Evolutionary conservation across 2,888 invertebrate species (phyloP), one percentile per base, ranked within the genome.

Genomic region (Drosophila aldrichi): DNA sequence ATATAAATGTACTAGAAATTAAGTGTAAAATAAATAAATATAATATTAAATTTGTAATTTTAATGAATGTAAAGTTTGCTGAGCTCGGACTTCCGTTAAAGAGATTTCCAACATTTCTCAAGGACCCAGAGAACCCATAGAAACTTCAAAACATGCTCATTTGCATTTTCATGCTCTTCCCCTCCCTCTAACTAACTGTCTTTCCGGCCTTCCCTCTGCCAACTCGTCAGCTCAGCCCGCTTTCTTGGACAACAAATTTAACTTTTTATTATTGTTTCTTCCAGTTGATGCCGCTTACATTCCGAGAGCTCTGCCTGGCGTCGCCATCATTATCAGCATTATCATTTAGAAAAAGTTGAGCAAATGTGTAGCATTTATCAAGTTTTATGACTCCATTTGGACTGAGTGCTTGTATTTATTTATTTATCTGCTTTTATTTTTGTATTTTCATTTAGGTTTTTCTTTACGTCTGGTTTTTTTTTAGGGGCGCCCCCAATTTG

Each of bases 381-480:
- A 73, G 70, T 86, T 88, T 84, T 83, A 84, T 89, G 79, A 73
- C 87, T 84, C 71, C 73, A 88, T 86, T 83, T 77, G 59, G 54
- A 58, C 67, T 55, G 43, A 68, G 55, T 63, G 71, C 59, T 55
- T 52, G 52, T 66, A 32, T 43, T 52, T 36, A 43, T 55, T 22
- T 51, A 43, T 51, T 29, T 54, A 38, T 54, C 40, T 40, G 25
- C 54, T 54, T 40, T 40, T 54, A 38, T 54, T 22, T 22, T 25
- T 38, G n/a, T n/a, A 38, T 38, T 38, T 8, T 40, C 36, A 20
- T 51, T 34, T 40, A n/a, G 29, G 16, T 29, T 36, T 44, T 18
- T 49, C 10, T 41, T 36, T 10, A 25, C 32, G 10, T 32, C 10
- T 10, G 32, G 6, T 10, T 32, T 18, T 10, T 12, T 14, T 44